Base-by-base conservation (phyloP, 2,888 invertebrate species). In the Lochmaea capreae region DNA sequence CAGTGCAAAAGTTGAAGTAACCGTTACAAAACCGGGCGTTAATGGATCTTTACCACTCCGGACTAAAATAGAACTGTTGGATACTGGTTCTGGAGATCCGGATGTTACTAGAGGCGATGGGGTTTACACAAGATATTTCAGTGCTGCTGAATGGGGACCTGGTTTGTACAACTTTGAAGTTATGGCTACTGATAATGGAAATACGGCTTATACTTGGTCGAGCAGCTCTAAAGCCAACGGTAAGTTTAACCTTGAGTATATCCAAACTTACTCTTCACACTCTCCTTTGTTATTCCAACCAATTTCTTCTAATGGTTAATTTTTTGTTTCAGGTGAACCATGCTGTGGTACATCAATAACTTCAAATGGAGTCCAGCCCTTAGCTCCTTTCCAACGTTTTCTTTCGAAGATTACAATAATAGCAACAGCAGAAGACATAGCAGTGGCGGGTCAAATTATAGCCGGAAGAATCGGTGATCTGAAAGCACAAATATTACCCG, bases 41-140 rank as follows among this genome's bases (percentile, higher is more conserved):
- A 85, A 87, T 74, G 85, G 85, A 11, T 84, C 87, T 4, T 80
- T 82, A 9, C 79, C 84, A 2, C 85, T 87, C 62, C 84, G 83
- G 26, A 83, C 85, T 76, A 88, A 84, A 67, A 86, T 90, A 65
- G 88, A 89, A 75, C 84, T 92, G 2, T 83, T 89, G 65, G 92
- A 92, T 83, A 89, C 89, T 61, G 92, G 92, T 11, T 88, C 89
- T 78, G 91, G 91, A 75, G 92, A 92, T 85, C 91, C 92, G 0
- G 93, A 93, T 83, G 88, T 92, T 39, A 89, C 89, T 26, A 89
- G 88, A 83, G 90, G 90, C 0, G 93, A 93, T 84, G 92, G 93
- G 0, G 88, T 92, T 12, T 93, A 93, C 81, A 90, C 92, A 0
- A 87, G 91, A 61, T 92, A 91, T 82, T 90, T 91, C 78, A 89